Evolutionary conservation across 2,797 vertebrate genomes (phyloP).

Genomic region (Enteromius radiatus): DNA sequence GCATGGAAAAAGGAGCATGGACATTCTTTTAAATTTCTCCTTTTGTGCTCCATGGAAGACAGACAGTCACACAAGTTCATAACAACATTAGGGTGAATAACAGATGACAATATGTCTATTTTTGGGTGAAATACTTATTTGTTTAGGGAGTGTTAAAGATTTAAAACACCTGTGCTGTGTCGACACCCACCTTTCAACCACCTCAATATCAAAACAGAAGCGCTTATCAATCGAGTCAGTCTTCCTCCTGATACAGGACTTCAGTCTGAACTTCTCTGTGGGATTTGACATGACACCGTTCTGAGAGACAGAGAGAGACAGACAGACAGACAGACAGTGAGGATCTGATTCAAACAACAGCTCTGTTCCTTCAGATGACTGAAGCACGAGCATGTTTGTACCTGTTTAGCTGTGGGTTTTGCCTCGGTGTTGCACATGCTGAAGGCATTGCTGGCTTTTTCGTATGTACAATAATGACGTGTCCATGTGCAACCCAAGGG

Average conservation of each 20-base stretch:
- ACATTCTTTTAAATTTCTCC: background rate
- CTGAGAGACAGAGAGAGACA: constrained; percentile 66
- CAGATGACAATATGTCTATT: background rate
- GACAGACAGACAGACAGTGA: background rate
- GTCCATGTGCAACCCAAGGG: constrained; percentile 92
- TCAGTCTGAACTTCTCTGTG: constrained; percentile 90
- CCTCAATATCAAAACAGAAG: constrained; percentile 98
- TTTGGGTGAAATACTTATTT: background rate
- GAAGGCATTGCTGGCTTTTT: constrained; percentile 91
- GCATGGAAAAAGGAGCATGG: background rate
- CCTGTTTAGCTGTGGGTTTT: constrained; percentile 90
- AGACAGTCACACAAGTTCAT: background rate
- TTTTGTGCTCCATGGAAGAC: background rate
- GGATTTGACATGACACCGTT: constrained; percentile 86
- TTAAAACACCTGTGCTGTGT: background rate
- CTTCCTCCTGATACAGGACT: constrained; percentile 94
- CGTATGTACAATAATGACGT: constrained; percentile 94
- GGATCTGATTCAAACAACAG: background rate
- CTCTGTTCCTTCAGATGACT: too few relatives aligned
- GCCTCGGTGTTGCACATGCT: constrained; percentile 91
- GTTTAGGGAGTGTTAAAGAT: background rate
- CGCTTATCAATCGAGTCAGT: constrained; percentile 97
- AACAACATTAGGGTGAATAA: background rate
- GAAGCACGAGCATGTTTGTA: constrained; percentile 59
- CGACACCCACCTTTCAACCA: constrained; percentile 88